These are phyloP conservation scores for Poeciliopsis prolifica DNA, from an alignment of 2,113 vertebrate genomes.

Conservation along the genomic window DNA sequence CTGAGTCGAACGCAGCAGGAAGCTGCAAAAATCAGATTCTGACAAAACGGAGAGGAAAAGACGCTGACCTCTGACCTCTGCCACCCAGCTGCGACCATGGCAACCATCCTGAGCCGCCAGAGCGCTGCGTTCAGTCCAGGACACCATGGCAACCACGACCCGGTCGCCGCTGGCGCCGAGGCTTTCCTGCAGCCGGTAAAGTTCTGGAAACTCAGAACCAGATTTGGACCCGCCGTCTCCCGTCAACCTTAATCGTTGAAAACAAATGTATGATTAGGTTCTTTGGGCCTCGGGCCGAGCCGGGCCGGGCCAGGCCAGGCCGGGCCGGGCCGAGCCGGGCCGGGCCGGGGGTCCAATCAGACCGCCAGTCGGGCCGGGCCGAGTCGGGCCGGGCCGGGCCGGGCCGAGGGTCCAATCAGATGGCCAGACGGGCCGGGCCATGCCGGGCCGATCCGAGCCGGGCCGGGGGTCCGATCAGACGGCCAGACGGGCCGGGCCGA, in stretches of 20 bases:
- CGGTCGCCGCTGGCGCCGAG: neutral
- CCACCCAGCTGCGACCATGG: neutral
- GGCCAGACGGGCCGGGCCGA: constrained; percentile 12
- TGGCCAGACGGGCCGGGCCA: constrained; percentile 39
- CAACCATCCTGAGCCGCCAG: neutral
- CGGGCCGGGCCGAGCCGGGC: too few species aligned
- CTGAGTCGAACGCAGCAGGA: neutral
- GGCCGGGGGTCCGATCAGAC: neutral
- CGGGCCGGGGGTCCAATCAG: constrained; percentile 20
- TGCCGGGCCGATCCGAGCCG: neutral
- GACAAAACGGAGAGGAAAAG: constrained; percentile 1
- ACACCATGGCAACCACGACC: constrained; percentile 28
- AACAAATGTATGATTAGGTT: constrained; percentile 80
- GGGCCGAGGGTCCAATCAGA: too few species aligned
- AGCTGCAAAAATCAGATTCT: neutral
- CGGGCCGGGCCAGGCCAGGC: constrained; percentile 15
- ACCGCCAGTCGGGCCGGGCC: constrained; percentile 49
- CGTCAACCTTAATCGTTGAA: constrained; percentile 73
- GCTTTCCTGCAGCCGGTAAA: constrained; percentile 30
- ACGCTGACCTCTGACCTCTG: neutral
- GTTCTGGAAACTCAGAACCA: constrained; percentile 36
- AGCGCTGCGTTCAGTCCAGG: constrained; percentile 27
- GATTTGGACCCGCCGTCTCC: constrained; percentile 46
- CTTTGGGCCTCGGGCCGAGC: constrained; percentile 33
- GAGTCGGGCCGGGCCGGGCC: neutral